Base-by-base conservation (phyloP, 1,140 invertebrate genomes). In the Trissolcus basalis region DNA sequence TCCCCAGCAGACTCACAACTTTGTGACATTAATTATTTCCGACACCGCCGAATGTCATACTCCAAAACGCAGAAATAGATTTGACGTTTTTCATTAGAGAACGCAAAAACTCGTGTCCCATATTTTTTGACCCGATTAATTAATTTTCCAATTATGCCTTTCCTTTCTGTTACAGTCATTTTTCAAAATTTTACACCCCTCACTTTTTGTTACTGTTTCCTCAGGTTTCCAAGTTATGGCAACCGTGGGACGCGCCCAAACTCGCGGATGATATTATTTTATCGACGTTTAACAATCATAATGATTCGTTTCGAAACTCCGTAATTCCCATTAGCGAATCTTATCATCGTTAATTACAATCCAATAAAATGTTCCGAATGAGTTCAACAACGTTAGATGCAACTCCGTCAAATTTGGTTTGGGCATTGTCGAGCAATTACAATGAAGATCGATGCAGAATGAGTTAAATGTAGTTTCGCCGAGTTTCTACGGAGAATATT, bases 311-410 rank as follows among this genome's bases (percentile, higher is more conserved):
- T 65, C 9, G 47, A 51, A 64, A 69, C 53, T 69, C 32, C 12
- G 58, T 65, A 65, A 69, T 65, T 69, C 44, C 65, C 55, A 53
- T 76, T 70, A 69, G 49, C 39, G 50, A 54, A 65, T 76, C 59
- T 76, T 70, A 76, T 76, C 65, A 60, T 69, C 72, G 72, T 76
- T 76, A 76, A 76, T 76, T 76, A 76, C 65, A 76, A 54, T 65
- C 55, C 60, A 70, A 76, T 76, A 70, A 76, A 76, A 76, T 76
- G 72, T 76, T 70, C 64, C 55, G 60, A 76, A 76, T 60, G 65
- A 76, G 72, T 76, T 76, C 47, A 65, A 76, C 60, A 65, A 76
- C 55, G 72, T 65, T 69, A 65, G 72, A 76, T 50, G 61, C 55
- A 77, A 77, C 67, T 77, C 56, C 56, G 68, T 77, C 63, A 71